These are phyloP conservation scores for Rhopalosiphum nymphaeae DNA, from an alignment of 2,888 invertebrate genomes.

Conservation along the genomic window DNA sequence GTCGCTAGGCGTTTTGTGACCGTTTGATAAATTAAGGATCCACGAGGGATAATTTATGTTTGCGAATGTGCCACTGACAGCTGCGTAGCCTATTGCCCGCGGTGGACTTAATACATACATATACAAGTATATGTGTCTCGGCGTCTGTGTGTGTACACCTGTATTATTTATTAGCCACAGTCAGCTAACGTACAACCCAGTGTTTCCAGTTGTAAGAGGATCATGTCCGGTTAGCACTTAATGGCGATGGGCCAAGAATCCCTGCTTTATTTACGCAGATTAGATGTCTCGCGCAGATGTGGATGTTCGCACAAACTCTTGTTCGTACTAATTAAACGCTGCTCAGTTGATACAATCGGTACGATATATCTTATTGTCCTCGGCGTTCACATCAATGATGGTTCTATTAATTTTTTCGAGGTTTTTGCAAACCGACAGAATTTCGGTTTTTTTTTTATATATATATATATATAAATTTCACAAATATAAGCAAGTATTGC, in stretches of 20 bases:
- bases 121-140: background rate
- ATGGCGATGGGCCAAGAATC: constrained; percentile 61
- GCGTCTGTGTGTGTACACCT: constrained; percentile 41
- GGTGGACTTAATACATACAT: background rate
- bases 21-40: constrained; percentile 65
- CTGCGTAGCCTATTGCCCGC: constrained; percentile 47
- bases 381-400: background rate
- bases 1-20: constrained; percentile 54
- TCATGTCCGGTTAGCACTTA: constrained; percentile 64
- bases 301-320: constrained; percentile 50
- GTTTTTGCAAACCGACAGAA: background rate
- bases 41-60: constrained; percentile 59
- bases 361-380: background rate
- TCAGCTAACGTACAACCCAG: constrained; percentile 1
- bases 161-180: constrained; percentile 59
- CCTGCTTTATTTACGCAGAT: constrained; percentile 62
- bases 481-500: background rate
- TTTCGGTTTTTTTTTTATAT: background rate
- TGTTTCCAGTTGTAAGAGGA: constrained; percentile 61
- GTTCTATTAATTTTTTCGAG: background rate
- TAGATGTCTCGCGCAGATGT: constrained; percentile 58
- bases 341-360: constrained; percentile 37
- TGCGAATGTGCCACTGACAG: constrained; percentile 62
- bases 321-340: constrained; percentile 59
- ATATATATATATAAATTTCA: background rate